A percentile compares a stretch with the other conserved stretches of the same genome.
phyloP scores from a whole-genome alignment of 2,797 vertebrate genomes.

The Fistularia tabacaria region DNA sequence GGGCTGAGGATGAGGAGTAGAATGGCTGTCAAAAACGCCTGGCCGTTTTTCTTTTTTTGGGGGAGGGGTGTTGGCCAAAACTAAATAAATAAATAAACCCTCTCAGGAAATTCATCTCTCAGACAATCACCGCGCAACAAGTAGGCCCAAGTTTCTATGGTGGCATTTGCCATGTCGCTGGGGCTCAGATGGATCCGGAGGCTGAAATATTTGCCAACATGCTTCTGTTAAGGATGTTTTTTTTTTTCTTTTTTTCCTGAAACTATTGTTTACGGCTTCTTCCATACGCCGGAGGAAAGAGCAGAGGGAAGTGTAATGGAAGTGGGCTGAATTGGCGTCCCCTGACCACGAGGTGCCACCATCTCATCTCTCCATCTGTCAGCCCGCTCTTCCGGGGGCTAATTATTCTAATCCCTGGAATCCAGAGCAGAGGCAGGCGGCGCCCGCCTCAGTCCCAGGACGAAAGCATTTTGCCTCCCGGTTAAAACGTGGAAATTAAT shows the following conservation, averaged over 20 bases:
- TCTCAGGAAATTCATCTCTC: too few relatives aligned
- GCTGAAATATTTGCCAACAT: constrained; percentile 52
- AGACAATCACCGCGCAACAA: background rate
- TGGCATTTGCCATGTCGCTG: too few relatives aligned
- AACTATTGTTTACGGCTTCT: constrained; percentile 60
- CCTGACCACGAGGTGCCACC: constrained; percentile 59
- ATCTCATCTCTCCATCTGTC: constrained; percentile 79
- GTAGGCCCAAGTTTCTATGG: background rate
- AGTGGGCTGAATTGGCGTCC: constrained; percentile 48
- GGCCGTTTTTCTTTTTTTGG: background rate
- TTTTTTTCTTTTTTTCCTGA: constrained; percentile 18
- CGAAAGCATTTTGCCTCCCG: constrained; percentile 73
- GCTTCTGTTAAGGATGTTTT: constrained; percentile 23
- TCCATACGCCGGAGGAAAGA: constrained; percentile 39
- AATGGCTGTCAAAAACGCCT: constrained; percentile 52
- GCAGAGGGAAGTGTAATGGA: constrained; percentile 1
- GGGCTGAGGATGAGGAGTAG: constrained; percentile 49
- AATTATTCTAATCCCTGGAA: constrained; percentile 83
- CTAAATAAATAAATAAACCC: too few relatives aligned
- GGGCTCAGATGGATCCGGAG: constrained; percentile 38
- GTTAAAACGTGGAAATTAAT: constrained; percentile 84
- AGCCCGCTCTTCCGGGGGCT: constrained; percentile 77
- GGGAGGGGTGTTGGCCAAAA: background rate
- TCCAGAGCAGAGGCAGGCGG: constrained; percentile 74
- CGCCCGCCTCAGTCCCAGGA: constrained; percentile 69